Evolutionary conservation across 2,888 invertebrate species (phyloP), one percentile per base, ranked within the genome.

Genomic region (Xanthia icteritia): DNA sequence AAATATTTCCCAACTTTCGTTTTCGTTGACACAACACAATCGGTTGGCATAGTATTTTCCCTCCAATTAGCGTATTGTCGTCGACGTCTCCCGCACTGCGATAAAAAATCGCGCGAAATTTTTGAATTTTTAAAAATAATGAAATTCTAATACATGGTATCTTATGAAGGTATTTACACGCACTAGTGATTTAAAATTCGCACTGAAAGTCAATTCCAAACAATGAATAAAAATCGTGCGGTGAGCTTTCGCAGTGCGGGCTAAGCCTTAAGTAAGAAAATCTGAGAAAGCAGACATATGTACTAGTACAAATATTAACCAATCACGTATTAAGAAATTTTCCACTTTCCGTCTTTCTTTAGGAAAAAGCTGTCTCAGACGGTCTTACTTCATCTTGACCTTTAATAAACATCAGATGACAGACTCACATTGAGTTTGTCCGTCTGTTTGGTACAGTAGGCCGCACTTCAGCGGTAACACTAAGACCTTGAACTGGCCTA

Each of bases 1-100:
- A 84, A 83, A 83, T 84, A 81, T 61, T 67, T 67, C 13, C 54
- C 27, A 73, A 84, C 84, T 83, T 83, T 84, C 83, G 20, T 67
- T 84, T 84, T 76, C 60, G 58, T 81, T 58, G 31, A 42, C 51
- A n/a, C 51, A 42, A 71, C 66, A 73, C 63, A 76, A 66, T 73
- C 13, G 54, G 36, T 70, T 64, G 54, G 0, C 45, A 27, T 68
- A 69, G 58, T 75, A 84, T 84, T 83, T 83, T 70, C 72, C 63
- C 56, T 73, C 66, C 64, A 66, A 48, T 84, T 83, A 84, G 73
- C 73, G 63, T 81, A 42, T 13, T n/a, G 36, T 56, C 39, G 63
- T 23, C 13, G 13, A 64, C n/a, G 54, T 31, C 39, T n/a, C 11
- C 45, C 45, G 15, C 15, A 45, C 45, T 15, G 45, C 45, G 45